Evolutionary conservation across 2,888 invertebrate species (phyloP).

Genomic region (Dryococelus australis): DNA sequence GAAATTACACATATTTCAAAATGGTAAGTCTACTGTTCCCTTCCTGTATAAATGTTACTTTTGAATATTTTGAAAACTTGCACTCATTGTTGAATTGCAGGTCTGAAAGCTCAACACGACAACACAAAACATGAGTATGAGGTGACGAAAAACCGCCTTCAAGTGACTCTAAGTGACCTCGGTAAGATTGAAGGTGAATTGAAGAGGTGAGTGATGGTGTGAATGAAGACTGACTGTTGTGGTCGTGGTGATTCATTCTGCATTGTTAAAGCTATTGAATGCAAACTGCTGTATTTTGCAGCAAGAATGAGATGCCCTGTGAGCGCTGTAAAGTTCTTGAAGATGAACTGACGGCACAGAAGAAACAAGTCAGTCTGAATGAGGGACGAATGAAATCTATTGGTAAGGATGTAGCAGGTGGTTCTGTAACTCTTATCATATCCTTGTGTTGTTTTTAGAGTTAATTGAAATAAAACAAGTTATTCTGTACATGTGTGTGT

Average conservation of each 20-base stretch:
- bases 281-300: neutral
- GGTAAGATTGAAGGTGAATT: neutral
- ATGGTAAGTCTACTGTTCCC: too few relatives aligned
- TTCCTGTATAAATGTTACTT: too few relatives aligned
- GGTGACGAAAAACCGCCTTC: neutral
- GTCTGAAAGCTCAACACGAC: neutral
- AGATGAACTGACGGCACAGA: neutral
- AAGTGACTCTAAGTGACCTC: neutral
- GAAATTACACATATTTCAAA: too few relatives aligned
- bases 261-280: neutral
- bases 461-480: too few relatives aligned
- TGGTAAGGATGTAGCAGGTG: neutral
- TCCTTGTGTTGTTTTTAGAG: too few relatives aligned
- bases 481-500: too few relatives aligned
- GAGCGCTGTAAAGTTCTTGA: neutral
- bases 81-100: neutral
- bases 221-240: too few relatives aligned
- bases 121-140: neutral
- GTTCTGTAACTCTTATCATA: neutral
- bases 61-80: too few relatives aligned
- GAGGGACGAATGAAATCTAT: neutral
- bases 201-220: neutral
- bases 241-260: neutral
- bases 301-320: neutral
- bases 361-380: neutral